phyloP scores from a whole-genome alignment of 1,140 invertebrate species.

The Drosophila nigromelanica region DNA sequence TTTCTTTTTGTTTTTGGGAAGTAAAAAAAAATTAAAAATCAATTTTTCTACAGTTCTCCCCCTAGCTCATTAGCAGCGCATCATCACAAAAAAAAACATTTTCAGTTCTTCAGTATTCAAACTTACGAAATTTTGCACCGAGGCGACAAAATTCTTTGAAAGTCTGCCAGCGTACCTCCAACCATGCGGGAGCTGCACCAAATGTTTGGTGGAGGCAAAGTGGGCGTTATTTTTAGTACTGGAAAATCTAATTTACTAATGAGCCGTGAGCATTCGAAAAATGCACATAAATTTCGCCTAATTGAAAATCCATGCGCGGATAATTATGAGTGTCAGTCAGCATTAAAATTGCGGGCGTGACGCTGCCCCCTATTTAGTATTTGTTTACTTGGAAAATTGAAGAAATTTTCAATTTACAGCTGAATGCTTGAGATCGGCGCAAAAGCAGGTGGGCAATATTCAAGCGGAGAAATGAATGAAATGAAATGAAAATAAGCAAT shows the following conservation, averaged over 20 bases:
- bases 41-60: slow-evolving; percentile 51
- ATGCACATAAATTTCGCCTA: slow-evolving; percentile 75
- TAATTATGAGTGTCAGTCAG: slow-evolving; percentile 67
- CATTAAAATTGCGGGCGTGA: slow-evolving; percentile 50
- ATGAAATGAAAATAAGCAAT: neutral
- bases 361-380: slow-evolving; percentile 9
- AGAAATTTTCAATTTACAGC: slow-evolving; percentile 3
- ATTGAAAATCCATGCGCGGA: slow-evolving; percentile 76
- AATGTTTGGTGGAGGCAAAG: slow-evolving; percentile 7
- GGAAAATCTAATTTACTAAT: slow-evolving; percentile 76
- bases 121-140: slow-evolving; percentile 68
- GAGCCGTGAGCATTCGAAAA: slow-evolving; percentile 69
- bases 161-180: slow-evolving; percentile 28
- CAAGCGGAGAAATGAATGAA: neutral
- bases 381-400: slow-evolving; percentile 32
- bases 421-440: neutral
- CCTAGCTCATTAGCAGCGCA: slow-evolving; percentile 61
- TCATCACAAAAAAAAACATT: slow-evolving; percentile 33
- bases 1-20: neutral
- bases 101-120: slow-evolving; percentile 25
- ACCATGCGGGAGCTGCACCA: slow-evolving; percentile 14
- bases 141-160: slow-evolving; percentile 65
- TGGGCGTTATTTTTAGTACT: slow-evolving; percentile 64
- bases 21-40: slow-evolving; percentile 68
- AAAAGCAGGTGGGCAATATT: slow-evolving; percentile 18